Percentiles rank a stretch among this genome's conserved stretches.
phyloP scores from a whole-genome alignment of 1,140 invertebrate species.

The Listronotus bonariensis region DNA sequence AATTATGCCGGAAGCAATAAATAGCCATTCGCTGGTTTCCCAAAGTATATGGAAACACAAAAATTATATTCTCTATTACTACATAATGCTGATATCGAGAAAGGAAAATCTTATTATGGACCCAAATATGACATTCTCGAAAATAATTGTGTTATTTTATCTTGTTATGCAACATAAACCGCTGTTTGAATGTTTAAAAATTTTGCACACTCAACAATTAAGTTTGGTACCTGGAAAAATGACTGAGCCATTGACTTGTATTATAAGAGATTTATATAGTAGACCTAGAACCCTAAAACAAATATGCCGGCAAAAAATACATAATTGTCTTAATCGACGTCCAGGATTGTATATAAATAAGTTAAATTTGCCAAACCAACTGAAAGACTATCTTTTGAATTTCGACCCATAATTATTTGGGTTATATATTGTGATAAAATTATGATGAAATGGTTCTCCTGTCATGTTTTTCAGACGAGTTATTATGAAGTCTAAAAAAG shows the following conservation, averaged over 20 bases:
- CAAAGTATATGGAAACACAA: conserved; percentile 67
- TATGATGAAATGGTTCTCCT: background rate
- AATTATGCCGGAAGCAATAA: conserved; percentile 56
- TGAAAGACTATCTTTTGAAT: conserved; percentile 73
- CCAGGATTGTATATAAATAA: conserved; percentile 68
- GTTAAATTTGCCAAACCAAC: conserved; percentile 66
- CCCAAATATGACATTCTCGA: conserved; percentile 64
- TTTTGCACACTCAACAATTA: conserved; percentile 68
- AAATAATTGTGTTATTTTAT: conserved; percentile 70
- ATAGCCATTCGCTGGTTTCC: conserved; percentile 55
- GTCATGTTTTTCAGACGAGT: too few relatives aligned
- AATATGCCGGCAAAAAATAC: conserved; percentile 68
- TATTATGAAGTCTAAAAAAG: too few relatives aligned
- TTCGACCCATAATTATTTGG: conserved; percentile 61
- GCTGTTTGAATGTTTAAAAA: conserved; percentile 65
- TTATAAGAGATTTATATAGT: conserved; percentile 66
- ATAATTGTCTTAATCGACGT: conserved; percentile 64
- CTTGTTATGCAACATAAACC: conserved; percentile 69
- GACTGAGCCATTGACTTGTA: conserved; percentile 63
- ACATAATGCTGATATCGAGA: conserved; percentile 68
- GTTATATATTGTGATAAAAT: background rate
- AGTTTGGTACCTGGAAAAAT: conserved; percentile 68
- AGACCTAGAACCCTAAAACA: conserved; percentile 68
- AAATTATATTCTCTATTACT: conserved; percentile 71
- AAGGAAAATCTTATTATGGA: conserved; percentile 72